Evolutionary conservation across 1,140 invertebrate genomes (phyloP), one percentile per base, ranked within the genome.

Genomic region (Drosophila lini): DNA sequence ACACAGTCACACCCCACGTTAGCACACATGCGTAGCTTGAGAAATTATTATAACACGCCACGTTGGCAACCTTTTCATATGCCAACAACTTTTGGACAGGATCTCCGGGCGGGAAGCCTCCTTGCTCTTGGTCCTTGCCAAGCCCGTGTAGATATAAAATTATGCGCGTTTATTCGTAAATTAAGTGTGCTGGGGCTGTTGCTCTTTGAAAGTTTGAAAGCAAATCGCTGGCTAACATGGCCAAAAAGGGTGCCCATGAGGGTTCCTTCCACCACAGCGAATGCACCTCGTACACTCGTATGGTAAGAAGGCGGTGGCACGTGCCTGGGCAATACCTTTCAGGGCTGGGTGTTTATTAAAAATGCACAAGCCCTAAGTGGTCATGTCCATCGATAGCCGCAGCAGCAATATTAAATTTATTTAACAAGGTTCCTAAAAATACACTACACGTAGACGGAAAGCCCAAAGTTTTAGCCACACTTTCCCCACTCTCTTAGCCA

Each of bases 161-260:
- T 88, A 88, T 88, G 83, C 83, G 84, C 83, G 83, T 89, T 88
- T 88, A 88, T 88, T 88, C 83, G 83, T 88, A 88, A 88, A 88
- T 88, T 88, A 88, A 88, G 83, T 88, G 83, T 73, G 69, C 83
- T 88, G 83, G 84, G 67, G 67, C 83, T 88, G 83, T 79, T 89
- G 81, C 78, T 85, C 71, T 74, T 68, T 69, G 40, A 85, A 82
- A 84, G 68, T 83, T 83, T 48, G 67, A 73, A 73, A 73, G 69
- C 69, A 73, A 73, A 73, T 73, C 69, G 69, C 32, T 71, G 69
- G 69, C 69, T 50, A 73, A 73, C 69, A 59, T 73, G 69, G 65
- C 69, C 60, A 58, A 59, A 47, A 64, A 44, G 41, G 28, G 44
- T 58, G n/a, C 44, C 47, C 36, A 32, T 32, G 28, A 34, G 70